phyloP scores from a whole-genome alignment of 2,888 invertebrate species.

The Diaprepes abbreviatus region DNA sequence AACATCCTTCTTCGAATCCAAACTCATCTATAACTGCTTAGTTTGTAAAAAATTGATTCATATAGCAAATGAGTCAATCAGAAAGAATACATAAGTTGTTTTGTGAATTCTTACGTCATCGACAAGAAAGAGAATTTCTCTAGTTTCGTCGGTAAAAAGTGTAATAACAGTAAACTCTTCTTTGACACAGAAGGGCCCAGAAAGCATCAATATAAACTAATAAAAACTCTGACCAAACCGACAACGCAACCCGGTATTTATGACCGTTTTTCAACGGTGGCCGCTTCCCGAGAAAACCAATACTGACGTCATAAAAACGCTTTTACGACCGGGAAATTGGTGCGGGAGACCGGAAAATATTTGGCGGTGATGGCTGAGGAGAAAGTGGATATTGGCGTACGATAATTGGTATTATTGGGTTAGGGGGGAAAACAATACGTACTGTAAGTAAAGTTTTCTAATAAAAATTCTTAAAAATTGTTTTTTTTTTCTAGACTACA shows the following conservation, averaged over 20 bases:
- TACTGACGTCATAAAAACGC: slow-evolving; percentile 56
- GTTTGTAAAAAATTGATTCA: too few relatives aligned
- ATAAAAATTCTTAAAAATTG: too few relatives aligned
- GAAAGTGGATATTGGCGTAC: slow-evolving; percentile 22
- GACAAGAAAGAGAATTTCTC: too few relatives aligned
- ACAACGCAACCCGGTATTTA: slow-evolving; percentile 47
- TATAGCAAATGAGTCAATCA: too few relatives aligned
- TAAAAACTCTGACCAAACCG: slow-evolving; percentile 46
- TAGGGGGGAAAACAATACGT: neutral
- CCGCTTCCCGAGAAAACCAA: slow-evolving; percentile 54
- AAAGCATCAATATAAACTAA: slow-evolving; percentile 49
- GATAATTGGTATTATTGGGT: slow-evolving; percentile 18
- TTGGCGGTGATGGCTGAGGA: slow-evolving; percentile 47
- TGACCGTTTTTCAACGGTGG: slow-evolving; percentile 47
- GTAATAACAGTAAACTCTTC: neutral
- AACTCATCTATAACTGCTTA: too few relatives aligned
- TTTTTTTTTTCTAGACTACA: too few relatives aligned
- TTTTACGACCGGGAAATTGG: slow-evolving; percentile 54
- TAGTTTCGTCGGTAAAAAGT: too few relatives aligned
- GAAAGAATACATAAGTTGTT: too few relatives aligned
- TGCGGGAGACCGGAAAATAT: slow-evolving; percentile 56
- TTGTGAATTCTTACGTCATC: too few relatives aligned
- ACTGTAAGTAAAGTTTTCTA: too few relatives aligned
- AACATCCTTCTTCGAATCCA: too few relatives aligned
- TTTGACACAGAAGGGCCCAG: neutral